Evolutionary conservation across 1,140 invertebrate species (phyloP).

Genomic region (Heliconius nattereri): DNA sequence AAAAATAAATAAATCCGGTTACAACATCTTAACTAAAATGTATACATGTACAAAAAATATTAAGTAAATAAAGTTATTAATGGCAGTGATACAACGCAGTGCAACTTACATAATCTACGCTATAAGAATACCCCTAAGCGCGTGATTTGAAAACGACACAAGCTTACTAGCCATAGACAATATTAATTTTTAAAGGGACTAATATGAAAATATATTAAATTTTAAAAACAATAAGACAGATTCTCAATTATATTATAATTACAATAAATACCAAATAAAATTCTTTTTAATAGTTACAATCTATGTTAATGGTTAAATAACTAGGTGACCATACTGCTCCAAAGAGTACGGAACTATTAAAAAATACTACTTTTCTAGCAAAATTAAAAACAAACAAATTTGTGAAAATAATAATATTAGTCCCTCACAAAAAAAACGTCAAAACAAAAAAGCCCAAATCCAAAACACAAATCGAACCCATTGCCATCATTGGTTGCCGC

Average conservation of each 20-base stretch:
- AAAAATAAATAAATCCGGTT: neutral
- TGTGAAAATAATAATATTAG: constrained; percentile 18
- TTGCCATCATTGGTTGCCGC: constrained; percentile 82
- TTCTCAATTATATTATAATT: no score
- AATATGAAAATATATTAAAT: neutral
- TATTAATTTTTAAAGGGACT: constrained; percentile 17
- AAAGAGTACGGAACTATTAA: no score
- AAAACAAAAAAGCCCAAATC: constrained; percentile 36
- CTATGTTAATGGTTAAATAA: no score
- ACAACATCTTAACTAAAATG: constrained; percentile 1
- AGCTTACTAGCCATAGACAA: constrained; percentile 28
- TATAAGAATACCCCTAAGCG: constrained; percentile 18
- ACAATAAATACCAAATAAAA: no score
- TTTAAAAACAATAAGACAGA: neutral
- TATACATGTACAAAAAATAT: constrained; percentile 23
- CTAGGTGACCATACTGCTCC: no score
- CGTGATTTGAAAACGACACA: constrained; percentile 30
- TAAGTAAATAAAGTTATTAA: constrained; percentile 23
- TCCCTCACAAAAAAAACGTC: constrained; percentile 34
- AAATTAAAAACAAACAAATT: neutral
- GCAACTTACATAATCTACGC: neutral
- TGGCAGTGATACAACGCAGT: constrained; percentile 28
- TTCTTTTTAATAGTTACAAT: no score
- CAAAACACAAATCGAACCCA: constrained; percentile 74
- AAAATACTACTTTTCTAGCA: neutral